phyloP scores from a whole-genome alignment of 2,113 vertebrate species.

The Vulpes lagopus region DNA sequence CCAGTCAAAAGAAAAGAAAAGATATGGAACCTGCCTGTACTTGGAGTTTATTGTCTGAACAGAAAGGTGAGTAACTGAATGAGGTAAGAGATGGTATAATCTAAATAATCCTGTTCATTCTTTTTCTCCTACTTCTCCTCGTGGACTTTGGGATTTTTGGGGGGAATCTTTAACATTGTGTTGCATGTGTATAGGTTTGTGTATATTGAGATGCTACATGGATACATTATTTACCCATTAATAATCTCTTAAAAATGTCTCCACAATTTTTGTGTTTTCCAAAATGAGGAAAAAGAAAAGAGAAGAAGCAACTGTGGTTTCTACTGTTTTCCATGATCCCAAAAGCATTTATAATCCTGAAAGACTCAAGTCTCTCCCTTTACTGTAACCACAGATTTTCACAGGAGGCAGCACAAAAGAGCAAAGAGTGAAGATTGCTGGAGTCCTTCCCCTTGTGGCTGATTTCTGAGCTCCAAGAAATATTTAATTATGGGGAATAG shows the following conservation, averaged over 20 bases:
- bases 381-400: constrained; percentile 31
- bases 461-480: constrained; percentile 40
- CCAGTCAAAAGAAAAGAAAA: constrained; percentile 64
- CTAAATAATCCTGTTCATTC: neutral
- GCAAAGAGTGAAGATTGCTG: constrained; percentile 5
- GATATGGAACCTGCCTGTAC: constrained; percentile 51
- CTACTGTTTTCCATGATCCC: constrained; percentile 3
- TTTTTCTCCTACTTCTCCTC: neutral
- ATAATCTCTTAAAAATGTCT: constrained; percentile 36
- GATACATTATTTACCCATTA: neutral
- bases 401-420: constrained; percentile 4
- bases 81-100: neutral
- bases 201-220: neutral
- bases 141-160: constrained; percentile 19
- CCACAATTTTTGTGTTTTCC: neutral
- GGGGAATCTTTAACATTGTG: constrained; percentile 15
- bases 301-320: constrained; percentile 19
- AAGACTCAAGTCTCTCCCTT: neutral
- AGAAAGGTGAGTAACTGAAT: constrained; percentile 57
- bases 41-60: constrained; percentile 61
- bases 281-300: neutral
- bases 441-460: neutral
- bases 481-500: neutral
- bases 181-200: neutral
- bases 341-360: neutral